A percentile compares a stretch with the other conserved stretches of the same genome.
These are phyloP conservation scores for Protula sp. DNA, from an alignment of 2,888 invertebrate genomes.

Conservation along the genomic window DNA sequence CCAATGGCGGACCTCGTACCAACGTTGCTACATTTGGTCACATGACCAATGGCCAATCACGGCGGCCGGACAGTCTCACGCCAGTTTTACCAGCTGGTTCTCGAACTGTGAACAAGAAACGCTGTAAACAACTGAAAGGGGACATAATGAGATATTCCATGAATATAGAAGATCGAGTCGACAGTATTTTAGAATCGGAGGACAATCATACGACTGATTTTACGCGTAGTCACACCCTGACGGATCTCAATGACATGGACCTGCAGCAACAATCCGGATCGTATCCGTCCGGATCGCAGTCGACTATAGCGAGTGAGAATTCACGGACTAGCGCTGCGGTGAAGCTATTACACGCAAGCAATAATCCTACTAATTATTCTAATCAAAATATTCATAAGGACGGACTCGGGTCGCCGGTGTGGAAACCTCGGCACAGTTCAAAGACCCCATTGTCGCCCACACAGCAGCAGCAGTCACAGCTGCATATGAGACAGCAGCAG, in stretches of 20 bases:
- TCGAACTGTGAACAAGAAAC: background rate
- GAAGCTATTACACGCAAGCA: conserved; percentile 85
- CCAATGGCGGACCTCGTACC: background rate
- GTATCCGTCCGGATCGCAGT: conserved; percentile 16
- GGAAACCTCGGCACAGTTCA: conserved; percentile 78
- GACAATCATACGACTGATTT: conserved; percentile 64
- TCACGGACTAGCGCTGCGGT: conserved; percentile 53
- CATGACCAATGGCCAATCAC: too few relatives aligned
- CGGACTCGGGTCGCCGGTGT: conserved; percentile 91
- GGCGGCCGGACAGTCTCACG: background rate
- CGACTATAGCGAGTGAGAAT: conserved; percentile 28
- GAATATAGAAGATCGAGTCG: conserved; percentile 71
- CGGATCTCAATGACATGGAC: conserved; percentile 59
- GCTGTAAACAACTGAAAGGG: background rate
- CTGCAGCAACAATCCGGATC: conserved; percentile 49
- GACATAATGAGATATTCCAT: conserved; percentile 41
- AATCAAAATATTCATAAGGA: conserved; percentile 21
- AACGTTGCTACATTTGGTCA: too few relatives aligned
- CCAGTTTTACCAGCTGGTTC: too few relatives aligned
- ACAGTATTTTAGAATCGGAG: conserved; percentile 20
- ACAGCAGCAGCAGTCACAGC: background rate
- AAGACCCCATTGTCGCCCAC: background rate
- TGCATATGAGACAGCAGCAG: background rate
- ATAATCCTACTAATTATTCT: conserved; percentile 86
- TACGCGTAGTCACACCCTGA: conserved; percentile 84